Base-by-base conservation (phyloP, 2,113 vertebrate genomes). In the Dolichotis patagonum region DNA sequence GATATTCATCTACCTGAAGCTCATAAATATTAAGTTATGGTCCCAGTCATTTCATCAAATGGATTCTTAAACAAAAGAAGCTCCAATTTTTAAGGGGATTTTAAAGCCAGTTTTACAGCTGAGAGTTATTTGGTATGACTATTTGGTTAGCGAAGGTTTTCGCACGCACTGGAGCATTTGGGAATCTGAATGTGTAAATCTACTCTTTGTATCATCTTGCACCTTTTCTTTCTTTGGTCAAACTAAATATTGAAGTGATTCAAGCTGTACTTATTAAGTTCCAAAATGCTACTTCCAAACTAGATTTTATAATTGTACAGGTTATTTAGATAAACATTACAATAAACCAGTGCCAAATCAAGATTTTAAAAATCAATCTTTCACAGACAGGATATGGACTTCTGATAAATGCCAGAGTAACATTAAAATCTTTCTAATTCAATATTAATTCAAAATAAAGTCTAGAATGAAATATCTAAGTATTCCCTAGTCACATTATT, bases 361-460 rank as follows among this genome's bases (percentile, higher is more conserved):
- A 41, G 81, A 82, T 95, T 82, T 77, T 71, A 78, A 92, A 92
- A 83, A 54, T 32, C 56, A 81, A 0, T 77, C 75, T 92, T 58
- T 84, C 67, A 56, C 12, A 90, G 3, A 84, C 38, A 38, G 38
- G 11, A 73, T 38, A 28, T 19, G n/a, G 49, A 82, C 30, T 86
- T 77, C 32, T 71, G n/a, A 49, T 52, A 81, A 83, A 97, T 92
- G 32, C 11, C 30, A 38, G 60, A 43, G n/a, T 56, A 73, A 63
- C 24, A 56, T 11, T 43, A 78, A 85, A 85, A 67, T 73, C 22
- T 65, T 54, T 54, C 56, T 65, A 71, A 60, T 69, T 85, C 8
- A 35, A 6, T 56, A 58, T 58, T 71, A 35, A 62, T 88, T 88
- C 84, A 41, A 75, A 91, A 43, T 38, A 38, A 46, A 28, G 32